A percentile compares a stretch with the other conserved stretches of the same genome.
Evolutionary conservation across 2,888 invertebrate species (phyloP).

Genomic region (Bimastos eiseni): DNA sequence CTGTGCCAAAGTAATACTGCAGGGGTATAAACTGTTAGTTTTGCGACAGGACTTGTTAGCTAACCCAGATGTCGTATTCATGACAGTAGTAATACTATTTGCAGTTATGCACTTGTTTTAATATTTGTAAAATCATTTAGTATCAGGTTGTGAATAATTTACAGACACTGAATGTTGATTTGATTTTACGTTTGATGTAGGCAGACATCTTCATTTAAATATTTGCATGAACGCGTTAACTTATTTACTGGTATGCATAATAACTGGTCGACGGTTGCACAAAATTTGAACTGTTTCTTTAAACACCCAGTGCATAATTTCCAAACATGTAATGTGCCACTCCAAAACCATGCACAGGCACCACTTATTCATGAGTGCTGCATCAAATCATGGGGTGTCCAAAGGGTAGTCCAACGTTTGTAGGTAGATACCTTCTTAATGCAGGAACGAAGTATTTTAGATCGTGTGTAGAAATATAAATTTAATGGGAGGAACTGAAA

Average conservation of each 20-base stretch:
- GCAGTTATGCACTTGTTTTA: not conserved
- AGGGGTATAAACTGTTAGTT: not conserved
- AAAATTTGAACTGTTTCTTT: not conserved
- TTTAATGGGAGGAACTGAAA: not conserved
- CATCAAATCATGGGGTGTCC: too few relatives aligned
- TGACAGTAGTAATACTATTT: not conserved
- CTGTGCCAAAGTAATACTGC: not conserved
- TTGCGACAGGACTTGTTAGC: not conserved
- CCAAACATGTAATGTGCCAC: too few relatives aligned
- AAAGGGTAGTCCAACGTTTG: too few relatives aligned
- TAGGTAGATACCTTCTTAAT: not conserved
- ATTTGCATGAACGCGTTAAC: constrained; percentile 1
- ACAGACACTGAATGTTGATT: constrained; percentile 3
- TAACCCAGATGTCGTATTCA: not conserved
- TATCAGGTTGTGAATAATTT: constrained; percentile 13
- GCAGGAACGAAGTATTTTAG: not conserved
- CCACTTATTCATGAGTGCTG: too few relatives aligned
- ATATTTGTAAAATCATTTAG: not conserved
- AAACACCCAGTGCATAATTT: not conserved
- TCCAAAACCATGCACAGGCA: too few relatives aligned
- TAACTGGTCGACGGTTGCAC: not conserved
- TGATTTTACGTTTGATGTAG: not conserved
- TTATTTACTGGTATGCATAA: not conserved
- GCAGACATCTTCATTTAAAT: not conserved
- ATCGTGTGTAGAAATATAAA: not conserved